Evolutionary conservation across 2,113 vertebrate genomes (phyloP).

Genomic region (Myiozetetes cayanensis): DNA sequence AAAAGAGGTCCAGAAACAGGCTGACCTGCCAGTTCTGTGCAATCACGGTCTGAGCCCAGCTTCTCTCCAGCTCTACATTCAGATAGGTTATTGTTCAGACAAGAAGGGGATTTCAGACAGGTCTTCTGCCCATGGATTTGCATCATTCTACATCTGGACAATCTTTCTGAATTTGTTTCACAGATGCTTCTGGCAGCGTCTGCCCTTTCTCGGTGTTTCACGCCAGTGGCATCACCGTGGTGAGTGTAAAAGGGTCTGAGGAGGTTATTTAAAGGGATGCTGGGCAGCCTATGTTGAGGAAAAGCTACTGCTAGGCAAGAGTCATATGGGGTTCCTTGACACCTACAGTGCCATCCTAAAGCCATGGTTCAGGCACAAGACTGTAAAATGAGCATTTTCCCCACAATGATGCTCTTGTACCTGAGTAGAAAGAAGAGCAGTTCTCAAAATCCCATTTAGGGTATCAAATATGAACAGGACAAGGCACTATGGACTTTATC

Average conservation of each 20-base stretch:
- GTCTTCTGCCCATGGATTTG: neutral
- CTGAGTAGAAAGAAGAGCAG: neutral
- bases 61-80: neutral
- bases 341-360: neutral
- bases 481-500: neutral
- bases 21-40: neutral
- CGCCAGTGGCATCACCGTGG: neutral
- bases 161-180: neutral
- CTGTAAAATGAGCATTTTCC: neutral
- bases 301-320: neutral
- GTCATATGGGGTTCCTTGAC: neutral
- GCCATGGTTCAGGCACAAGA: neutral
- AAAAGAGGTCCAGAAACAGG: neutral
- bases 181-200: neutral
- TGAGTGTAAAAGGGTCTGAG: neutral
- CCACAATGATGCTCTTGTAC: neutral
- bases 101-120: neutral
- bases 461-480: neutral
- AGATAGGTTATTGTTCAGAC: neutral
- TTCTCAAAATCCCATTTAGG: neutral
- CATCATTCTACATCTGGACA: neutral
- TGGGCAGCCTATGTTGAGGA: neutral
- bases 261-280: neutral
- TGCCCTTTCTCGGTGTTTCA: neutral
- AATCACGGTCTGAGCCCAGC: neutral